A percentile compares a stretch with the other conserved stretches of the same genome.
Conservation (phyloP, 2,888 invertebrate species). For the Enchytraeus crypticus region DNA sequence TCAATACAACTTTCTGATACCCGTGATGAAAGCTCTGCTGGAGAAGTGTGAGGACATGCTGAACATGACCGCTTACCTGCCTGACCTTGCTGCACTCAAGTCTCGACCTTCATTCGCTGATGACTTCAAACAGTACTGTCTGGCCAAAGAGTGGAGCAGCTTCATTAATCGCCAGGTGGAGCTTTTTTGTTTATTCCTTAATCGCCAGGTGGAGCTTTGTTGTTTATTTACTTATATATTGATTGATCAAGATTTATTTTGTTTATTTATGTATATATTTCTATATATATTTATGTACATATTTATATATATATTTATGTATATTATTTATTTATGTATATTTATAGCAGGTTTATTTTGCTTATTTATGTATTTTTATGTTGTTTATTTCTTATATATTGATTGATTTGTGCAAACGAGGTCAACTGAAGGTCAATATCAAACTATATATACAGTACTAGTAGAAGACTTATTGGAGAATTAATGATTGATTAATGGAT, state of each 20-base stretch:
- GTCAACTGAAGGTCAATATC: background rate
- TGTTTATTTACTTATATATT: no score
- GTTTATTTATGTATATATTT: no score
- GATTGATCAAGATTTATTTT: no score
- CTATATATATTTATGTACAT: no score
- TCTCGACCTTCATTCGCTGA: constrained; percentile 57
- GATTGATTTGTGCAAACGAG: background rate
- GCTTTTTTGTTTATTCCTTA: background rate
- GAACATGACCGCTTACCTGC: constrained; percentile 38
- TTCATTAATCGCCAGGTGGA: constrained; percentile 45
- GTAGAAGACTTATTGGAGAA: background rate
- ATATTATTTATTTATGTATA: background rate
- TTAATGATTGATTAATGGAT: no score
- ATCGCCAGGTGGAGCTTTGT: background rate
- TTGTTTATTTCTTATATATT: background rate
- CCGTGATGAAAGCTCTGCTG: constrained; percentile 57
- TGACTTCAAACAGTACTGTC: constrained; percentile 56
- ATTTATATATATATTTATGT: no score
- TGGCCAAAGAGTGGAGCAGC: constrained; percentile 53
- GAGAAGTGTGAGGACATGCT: constrained; percentile 51
- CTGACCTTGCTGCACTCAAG: constrained; percentile 52
- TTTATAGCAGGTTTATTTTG: no score
- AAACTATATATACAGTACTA: background rate
- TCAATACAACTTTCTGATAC: constrained; percentile 58
- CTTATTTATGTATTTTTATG: no score